These are phyloP conservation scores for Bovichtus diacanthus DNA, from an alignment of 2,797 vertebrate genomes.

Conservation along the genomic window DNA sequence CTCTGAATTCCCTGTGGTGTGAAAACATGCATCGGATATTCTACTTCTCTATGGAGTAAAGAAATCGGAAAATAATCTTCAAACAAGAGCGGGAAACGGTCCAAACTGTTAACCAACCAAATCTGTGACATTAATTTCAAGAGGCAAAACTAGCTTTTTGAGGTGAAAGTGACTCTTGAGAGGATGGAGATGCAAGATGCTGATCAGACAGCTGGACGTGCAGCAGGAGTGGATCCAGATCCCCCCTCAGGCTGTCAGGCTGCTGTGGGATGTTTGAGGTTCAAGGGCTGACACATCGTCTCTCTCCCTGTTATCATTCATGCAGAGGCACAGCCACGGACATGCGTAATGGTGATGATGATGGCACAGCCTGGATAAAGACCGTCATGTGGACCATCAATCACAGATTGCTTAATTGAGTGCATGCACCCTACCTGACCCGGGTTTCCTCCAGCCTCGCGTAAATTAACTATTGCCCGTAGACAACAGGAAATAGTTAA, in stretches of 20 bases:
- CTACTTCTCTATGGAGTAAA: too few species aligned
- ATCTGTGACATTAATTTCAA: slow-evolving; percentile 26
- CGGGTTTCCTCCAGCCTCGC: background rate
- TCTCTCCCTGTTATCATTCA: slow-evolving; percentile 55
- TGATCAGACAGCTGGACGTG: slow-evolving; percentile 53
- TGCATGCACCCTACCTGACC: slow-evolving; percentile 52
- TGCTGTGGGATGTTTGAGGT: slow-evolving; percentile 61
- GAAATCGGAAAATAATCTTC: background rate
- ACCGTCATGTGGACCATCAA: slow-evolving; percentile 59
- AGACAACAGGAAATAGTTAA: background rate
- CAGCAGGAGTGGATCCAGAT: slow-evolving; percentile 50
- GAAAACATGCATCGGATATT: slow-evolving; percentile 6
- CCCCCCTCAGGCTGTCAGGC: slow-evolving; percentile 44
- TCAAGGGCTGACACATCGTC: slow-evolving; percentile 70
- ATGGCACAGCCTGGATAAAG: slow-evolving; percentile 47
- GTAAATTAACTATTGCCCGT: too few species aligned
- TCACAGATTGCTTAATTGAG: slow-evolving; percentile 61
- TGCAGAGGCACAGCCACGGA: slow-evolving; percentile 47
- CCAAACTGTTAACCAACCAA: too few species aligned
- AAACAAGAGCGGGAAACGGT: background rate
- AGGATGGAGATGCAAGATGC: slow-evolving; percentile 33
- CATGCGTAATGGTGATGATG: slow-evolving; percentile 66
- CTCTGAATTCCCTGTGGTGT: slow-evolving; percentile 9
- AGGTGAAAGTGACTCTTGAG: slow-evolving; percentile 21
- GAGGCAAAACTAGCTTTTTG: slow-evolving; percentile 34